A percentile compares a stretch with the other conserved stretches of the same genome.
phyloP scores from a whole-genome alignment of 2,113 vertebrate genomes.

The Phrynosoma platyrhinos region DNA sequence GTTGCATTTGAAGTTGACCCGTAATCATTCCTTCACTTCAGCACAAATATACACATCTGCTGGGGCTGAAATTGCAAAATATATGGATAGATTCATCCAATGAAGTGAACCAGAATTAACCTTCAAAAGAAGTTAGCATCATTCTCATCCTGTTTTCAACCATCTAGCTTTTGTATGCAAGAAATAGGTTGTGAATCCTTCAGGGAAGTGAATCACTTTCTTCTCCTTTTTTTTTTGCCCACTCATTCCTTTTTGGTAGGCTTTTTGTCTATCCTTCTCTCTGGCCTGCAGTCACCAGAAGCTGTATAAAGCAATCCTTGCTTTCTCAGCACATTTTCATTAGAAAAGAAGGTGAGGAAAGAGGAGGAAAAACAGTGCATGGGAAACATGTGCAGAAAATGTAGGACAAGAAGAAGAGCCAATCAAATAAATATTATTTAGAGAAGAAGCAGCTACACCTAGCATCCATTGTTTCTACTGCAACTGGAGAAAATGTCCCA shows the following conservation, averaged over 20 bases:
- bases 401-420: background rate
- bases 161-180: background rate
- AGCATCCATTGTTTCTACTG: too few species aligned
- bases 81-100: background rate
- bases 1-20: conserved; percentile 15
- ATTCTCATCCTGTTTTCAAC: background rate
- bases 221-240: background rate
- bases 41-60: background rate
- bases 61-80: conserved; percentile 5
- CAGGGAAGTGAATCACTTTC: background rate
- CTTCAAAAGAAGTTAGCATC: conserved; percentile 1
- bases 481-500: background rate
- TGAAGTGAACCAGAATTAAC: background rate
- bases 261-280: background rate
- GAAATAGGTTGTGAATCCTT: background rate
- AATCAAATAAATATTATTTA: background rate
- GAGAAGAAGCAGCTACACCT: background rate
- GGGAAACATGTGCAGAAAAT: too few species aligned
- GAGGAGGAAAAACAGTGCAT: too few species aligned
- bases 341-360: background rate
- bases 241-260: background rate
- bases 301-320: background rate
- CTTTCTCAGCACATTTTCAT: background rate
- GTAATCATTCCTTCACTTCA: conserved; percentile 6
- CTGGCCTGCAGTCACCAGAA: background rate